phyloP scores from a whole-genome alignment of 2,113 vertebrate genomes.

The Progne subis region DNA sequence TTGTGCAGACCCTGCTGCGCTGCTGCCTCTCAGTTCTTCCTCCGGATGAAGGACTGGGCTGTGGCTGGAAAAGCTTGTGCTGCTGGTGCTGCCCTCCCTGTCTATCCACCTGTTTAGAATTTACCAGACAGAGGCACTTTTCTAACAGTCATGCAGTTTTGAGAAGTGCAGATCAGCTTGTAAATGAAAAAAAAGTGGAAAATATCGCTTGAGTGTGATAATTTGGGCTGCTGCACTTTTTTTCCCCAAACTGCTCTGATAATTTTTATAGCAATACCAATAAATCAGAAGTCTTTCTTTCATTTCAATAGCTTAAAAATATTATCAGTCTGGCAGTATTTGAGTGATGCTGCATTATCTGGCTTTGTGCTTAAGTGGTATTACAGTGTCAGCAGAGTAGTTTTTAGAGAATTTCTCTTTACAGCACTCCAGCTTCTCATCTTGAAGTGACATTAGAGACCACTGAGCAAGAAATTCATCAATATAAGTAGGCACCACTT shows the following conservation, averaged over 20 bases:
- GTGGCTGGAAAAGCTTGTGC: background rate
- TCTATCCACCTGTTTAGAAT: background rate
- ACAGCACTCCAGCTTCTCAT: constrained; percentile 11
- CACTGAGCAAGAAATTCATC: constrained; percentile 40
- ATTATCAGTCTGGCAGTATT: background rate
- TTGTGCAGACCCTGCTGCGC: accelerated
- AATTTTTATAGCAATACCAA: background rate
- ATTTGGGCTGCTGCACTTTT: background rate
- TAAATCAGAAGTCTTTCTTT: background rate
- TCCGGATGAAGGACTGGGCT: background rate
- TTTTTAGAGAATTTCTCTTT: constrained; percentile 47
- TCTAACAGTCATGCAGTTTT: background rate
- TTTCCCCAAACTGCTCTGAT: background rate
- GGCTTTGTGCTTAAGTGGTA: constrained; percentile 29
- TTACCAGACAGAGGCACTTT: background rate
- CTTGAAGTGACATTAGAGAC: constrained; percentile 33
- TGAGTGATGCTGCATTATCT: constrained; percentile 22
- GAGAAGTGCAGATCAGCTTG: background rate
- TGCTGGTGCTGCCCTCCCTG: background rate
- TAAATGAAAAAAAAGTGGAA: background rate
- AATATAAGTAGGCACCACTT: constrained; percentile 32
- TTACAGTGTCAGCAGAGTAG: constrained; percentile 39
- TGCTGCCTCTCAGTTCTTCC: background rate
- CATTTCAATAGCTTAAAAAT: constrained; percentile 8
- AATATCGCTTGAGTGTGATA: background rate